Percentiles rank a stretch among this genome's conserved stretches.
Conservation (phyloP, 37 sponge, comb jelly and placozoan genomes). For the Agelas oroides region DNA sequence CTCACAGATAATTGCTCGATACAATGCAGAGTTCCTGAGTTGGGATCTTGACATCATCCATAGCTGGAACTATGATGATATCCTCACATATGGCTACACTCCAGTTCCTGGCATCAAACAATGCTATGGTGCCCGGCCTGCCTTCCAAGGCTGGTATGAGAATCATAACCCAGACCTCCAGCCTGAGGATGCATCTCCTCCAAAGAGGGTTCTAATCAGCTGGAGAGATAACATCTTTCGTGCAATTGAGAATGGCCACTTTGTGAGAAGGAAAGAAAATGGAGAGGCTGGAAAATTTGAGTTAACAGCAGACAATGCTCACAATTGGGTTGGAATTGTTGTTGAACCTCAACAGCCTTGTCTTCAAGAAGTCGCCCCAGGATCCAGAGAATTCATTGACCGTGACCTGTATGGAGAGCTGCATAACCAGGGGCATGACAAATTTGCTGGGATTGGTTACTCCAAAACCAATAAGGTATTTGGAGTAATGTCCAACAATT, state of each 20-base stretch:
- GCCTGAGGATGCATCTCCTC: too few species aligned
- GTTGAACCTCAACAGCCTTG: neutral
- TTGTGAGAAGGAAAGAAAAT: neutral
- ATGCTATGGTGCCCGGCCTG: neutral
- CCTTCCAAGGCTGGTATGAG: constrained; percentile 13
- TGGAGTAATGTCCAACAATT: neutral
- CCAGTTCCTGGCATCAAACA: constrained; percentile 5
- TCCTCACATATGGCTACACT: neutral
- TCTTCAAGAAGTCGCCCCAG: constrained; percentile 7
- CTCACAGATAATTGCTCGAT: constrained; percentile 36
- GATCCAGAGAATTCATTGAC: neutral
- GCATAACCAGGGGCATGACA: constrained; percentile 7
- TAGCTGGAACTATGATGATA: constrained; percentile 6
- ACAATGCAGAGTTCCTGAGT: constrained; percentile 18
- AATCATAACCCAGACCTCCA: too few species aligned
- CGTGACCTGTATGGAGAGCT: neutral
- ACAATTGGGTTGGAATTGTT: constrained; percentile 10
- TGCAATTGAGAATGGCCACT: neutral
- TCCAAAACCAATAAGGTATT: too few species aligned
- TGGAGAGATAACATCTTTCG: constrained; percentile 3
- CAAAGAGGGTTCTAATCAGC: neutral
- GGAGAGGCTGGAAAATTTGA: neutral
- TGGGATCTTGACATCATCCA: constrained; percentile 4
- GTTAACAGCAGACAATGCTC: neutral
- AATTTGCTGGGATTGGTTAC: neutral